Conservation (phyloP, 2,113 vertebrate species). For the Nematolebias whitei region DNA sequence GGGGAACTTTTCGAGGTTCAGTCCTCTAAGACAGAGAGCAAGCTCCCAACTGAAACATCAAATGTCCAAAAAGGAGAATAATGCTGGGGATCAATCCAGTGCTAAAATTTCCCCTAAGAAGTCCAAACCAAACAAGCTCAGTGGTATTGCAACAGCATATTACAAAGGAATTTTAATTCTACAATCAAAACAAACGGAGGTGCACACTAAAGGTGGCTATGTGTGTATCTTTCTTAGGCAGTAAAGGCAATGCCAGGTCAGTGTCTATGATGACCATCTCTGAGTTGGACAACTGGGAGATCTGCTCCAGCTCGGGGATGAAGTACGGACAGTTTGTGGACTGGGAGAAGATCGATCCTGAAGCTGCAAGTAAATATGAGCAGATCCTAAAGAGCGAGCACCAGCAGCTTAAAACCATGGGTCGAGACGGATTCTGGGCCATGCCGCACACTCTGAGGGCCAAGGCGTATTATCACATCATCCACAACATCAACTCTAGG, state of each 20-base stretch:
- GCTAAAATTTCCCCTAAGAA: slow-evolving; percentile 42
- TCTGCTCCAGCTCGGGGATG: slow-evolving; percentile 68
- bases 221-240: slow-evolving; percentile 57
- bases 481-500: slow-evolving; percentile 80
- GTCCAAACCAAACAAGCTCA: slow-evolving; percentile 55
- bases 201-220: neutral
- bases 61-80: slow-evolving; percentile 41
- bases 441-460: slow-evolving; percentile 77
- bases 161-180: neutral
- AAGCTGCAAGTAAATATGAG: slow-evolving; percentile 55
- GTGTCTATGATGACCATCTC: slow-evolving; percentile 80
- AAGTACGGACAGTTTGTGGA: slow-evolving; percentile 85
- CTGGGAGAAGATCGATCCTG: slow-evolving; percentile 83
- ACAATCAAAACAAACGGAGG: neutral
- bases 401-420: slow-evolving; percentile 83
- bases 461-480: slow-evolving; percentile 84
- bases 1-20: slow-evolving; percentile 14
- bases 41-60: slow-evolving; percentile 18
- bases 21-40: slow-evolving; percentile 28
- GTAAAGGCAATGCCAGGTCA: slow-evolving; percentile 55
- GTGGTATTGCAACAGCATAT: slow-evolving; percentile 50
- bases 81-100: neutral
- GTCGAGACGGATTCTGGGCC: slow-evolving; percentile 83
- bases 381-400: slow-evolving; percentile 69
- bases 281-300: slow-evolving; percentile 81